Evolutionary conservation across 23 tunicate genomes (phyloP), one percentile per base, ranked within the genome.

Genomic region (Corella eumyota): DNA sequence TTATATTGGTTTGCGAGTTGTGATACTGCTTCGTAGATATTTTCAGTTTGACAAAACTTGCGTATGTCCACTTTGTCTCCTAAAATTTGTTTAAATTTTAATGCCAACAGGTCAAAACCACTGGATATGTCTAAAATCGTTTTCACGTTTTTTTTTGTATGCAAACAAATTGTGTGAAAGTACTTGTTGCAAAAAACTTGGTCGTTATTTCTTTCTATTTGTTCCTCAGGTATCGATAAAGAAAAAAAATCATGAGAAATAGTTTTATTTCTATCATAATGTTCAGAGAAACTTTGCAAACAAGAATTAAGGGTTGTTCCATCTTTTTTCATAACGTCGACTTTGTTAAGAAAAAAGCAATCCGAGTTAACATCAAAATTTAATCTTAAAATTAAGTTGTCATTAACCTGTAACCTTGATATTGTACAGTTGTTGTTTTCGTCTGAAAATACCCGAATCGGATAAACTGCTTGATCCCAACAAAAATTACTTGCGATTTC

Each of bases 401-500:
- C 60, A 22, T 57, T 13, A 20, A 66, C 34, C 2, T 21, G 6
- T 6, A 63, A 24, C 3, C 76, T 65, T 5, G 44, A 2, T 7
- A 26, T 5, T 30, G 2, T 34, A 4, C 33, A 31, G 13, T 60
- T 33, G 48, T 58, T 25, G 13, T 51, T 26, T 25, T 37, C 23
- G 20, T 25, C 23, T 1, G 25, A 2, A 38, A 33, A 37, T 24
- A 19, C 33, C 1, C 80, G 82, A 35, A 88, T 36, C 13, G 96
- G 96, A 56, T 72, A 88, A n/a, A 88, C 78, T 15, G 86, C 85
- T 67, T 88, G 96, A n/a, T 88, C 87, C 96, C 96, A 88, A 52
- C 95, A 86, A 60, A 40, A 44, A 0, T 50, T 45, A 47, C 63
- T 58, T 31, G 35, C 75, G 21, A 77, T 65, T 1, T 50, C 56